Conservation (phyloP, 64 coral and sea anemone species). For the Dendronephthya gigantea region DNA sequence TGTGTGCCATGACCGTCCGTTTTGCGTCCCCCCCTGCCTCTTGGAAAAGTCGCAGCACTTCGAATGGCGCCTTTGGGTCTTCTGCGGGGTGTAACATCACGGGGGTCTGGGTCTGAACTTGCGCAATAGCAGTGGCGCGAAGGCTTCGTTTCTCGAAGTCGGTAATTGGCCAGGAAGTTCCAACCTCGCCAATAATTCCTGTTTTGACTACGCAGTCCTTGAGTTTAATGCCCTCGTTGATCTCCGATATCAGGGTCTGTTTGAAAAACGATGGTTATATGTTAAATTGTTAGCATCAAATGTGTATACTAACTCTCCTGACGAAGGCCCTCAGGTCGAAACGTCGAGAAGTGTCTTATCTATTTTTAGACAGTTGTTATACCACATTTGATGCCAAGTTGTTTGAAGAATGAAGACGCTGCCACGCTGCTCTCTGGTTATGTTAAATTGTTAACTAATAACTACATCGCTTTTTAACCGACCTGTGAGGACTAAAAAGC, state of each 20-base stretch:
- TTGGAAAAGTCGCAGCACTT: constrained; percentile 62
- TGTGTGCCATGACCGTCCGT: constrained; percentile 75
- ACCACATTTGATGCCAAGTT: no score
- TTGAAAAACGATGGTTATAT: background rate
- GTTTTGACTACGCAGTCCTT: constrained; percentile 60
- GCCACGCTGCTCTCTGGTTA: no score
- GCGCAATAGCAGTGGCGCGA: constrained; percentile 54
- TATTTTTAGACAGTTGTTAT: no score
- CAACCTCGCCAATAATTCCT: constrained; percentile 94
- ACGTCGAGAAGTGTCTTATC: no score
- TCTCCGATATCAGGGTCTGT: constrained; percentile 70
- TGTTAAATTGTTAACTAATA: no score
- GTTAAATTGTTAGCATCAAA: no score
- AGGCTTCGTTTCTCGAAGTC: constrained; percentile 69
- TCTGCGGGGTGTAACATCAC: constrained; percentile 77
- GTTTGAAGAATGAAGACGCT: no score
- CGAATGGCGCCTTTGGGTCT: constrained; percentile 45
- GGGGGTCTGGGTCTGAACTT: constrained; percentile 60
- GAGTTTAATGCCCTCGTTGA: constrained; percentile 61
- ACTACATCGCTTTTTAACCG: no score
- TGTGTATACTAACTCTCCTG: no score
- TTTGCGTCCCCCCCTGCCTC: constrained; percentile 75
- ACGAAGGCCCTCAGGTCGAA: no score
- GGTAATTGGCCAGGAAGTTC: constrained; percentile 56
- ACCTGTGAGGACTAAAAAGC: no score